Conservation (phyloP, 2,888 invertebrate genomes). For the Ochropacha duplaris region DNA sequence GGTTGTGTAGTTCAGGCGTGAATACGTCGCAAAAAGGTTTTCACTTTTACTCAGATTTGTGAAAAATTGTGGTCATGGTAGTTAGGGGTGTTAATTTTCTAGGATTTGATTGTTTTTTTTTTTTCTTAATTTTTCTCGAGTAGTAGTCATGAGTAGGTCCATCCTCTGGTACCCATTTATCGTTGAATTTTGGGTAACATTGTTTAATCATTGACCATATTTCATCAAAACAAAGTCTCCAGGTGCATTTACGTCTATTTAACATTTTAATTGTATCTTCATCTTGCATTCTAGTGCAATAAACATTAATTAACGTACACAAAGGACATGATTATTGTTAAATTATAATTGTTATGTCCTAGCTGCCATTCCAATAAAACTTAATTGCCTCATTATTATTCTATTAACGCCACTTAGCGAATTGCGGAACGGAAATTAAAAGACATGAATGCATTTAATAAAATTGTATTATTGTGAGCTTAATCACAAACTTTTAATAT, state of each 20-base stretch:
- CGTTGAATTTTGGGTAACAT: no score
- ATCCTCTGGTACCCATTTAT: no score
- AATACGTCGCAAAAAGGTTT: no score
- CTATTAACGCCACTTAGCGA: constrained; percentile 16
- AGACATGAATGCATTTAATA: constrained; percentile 11
- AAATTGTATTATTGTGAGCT: background rate
- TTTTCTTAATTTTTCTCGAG: no score
- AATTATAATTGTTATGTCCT: constrained; percentile 38
- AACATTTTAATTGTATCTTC: no score
- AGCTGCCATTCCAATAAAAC: constrained; percentile 33
- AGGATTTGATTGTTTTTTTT: no score
- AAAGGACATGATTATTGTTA: constrained; percentile 31
- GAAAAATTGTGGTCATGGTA: no score
- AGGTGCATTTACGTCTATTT: background rate
- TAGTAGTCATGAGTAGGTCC: no score
- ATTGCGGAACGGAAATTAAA: constrained; percentile 25
- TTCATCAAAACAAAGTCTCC: background rate
- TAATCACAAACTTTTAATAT: background rate
- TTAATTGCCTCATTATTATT: constrained; percentile 38
- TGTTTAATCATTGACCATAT: no score
- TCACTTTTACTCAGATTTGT: no score
- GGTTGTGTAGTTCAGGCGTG: no score
- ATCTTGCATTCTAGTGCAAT: background rate
- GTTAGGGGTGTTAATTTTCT: no score
- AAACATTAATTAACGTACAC: background rate